Evolutionary conservation across 2,113 vertebrate species (phyloP), one percentile per base, ranked within the genome.

Genomic region (Acrocephalus kingi): DNA sequence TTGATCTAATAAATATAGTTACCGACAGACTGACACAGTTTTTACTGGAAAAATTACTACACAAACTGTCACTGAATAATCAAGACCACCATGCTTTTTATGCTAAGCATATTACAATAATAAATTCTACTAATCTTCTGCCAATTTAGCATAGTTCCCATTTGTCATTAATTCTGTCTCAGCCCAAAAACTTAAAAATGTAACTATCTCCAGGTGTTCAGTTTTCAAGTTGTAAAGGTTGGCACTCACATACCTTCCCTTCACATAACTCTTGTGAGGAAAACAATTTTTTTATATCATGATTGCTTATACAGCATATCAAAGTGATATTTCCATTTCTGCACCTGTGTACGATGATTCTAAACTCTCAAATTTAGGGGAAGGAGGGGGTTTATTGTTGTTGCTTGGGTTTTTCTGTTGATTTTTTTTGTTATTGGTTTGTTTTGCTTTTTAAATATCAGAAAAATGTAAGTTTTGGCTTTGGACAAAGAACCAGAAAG

Each of bases 31-130:
- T 74, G 86, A 63, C 35, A 77, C 4, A 59, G 72, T 14, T 76
- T 87, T 93, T 91, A 89, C 89, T 31, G 21, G 87, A 94, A 91
- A 87, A 87, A 85, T 83, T 85, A 58, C 54, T 45, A 87, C 30
- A 87, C 46, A 95, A 91, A 82, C 58, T 89, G 62, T 66, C 62
- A 95, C 77, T 58, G 78, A 85, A 84, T 85, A 96, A 91, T 73
- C 55, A 91, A 79, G 87, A 87, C 58, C 58, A 90, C 67, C 39
- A 54, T 76, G 54, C 49, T 76, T 91, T 82, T 94, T 69, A 92
- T n/a, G 66, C 74, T 87, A 83, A 92, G 78, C 63, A 66, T 62
- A 87, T 87, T 73, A 92, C 24, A 87, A 72, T 68, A 85, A 75
- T 51, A 94, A 76, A 91, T 66, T 77, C 62, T 67, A 61, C 67